Conservation (phyloP, 2,797 vertebrate genomes). For the Melanotaenia boesemani region DNA sequence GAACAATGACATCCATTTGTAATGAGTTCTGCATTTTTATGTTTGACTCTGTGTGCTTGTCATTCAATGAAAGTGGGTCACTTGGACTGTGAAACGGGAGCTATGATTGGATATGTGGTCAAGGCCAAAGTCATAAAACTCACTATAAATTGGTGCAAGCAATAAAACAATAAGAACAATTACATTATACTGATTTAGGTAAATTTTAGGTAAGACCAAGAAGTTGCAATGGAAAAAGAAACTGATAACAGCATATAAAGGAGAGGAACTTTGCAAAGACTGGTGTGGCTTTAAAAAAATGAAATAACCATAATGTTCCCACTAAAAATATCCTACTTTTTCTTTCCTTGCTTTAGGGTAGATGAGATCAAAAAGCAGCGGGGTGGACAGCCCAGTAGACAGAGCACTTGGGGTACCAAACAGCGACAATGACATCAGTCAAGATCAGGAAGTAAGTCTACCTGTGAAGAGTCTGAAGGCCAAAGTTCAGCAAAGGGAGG, state of each 20-base stretch:
- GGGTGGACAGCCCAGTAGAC: slow-evolving; percentile 85
- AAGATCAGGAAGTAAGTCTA: slow-evolving; percentile 85
- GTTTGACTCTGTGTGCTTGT: slow-evolving; percentile 1
- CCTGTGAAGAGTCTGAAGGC: slow-evolving; percentile 88
- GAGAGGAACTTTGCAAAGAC: neutral
- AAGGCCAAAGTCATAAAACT: slow-evolving; percentile 38
- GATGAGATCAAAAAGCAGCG: slow-evolving; percentile 95
- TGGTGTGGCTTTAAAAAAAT: too few species aligned
- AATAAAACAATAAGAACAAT: neutral
- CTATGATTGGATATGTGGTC: slow-evolving; percentile 14
- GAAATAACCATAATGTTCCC: neutral
- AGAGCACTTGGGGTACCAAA: slow-evolving; percentile 86
- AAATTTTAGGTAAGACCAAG: neutral
- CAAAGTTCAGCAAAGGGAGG: slow-evolving; percentile 86
- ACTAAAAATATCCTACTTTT: neutral
- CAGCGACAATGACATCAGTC: slow-evolving; percentile 79
- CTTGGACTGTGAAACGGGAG: slow-evolving; percentile 9
- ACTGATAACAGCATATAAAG: fast-evolving
- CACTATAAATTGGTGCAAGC: slow-evolving; percentile 17
- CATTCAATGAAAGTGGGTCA: slow-evolving; percentile 30
- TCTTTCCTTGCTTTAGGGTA: slow-evolving; percentile 75
- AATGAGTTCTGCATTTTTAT: slow-evolving; percentile 8
- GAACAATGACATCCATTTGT: slow-evolving; percentile 2
- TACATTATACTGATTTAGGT: neutral
- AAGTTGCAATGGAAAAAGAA: neutral